Conservation (phyloP, 2,888 invertebrate species). For the Hanleya hanleyi region DNA sequence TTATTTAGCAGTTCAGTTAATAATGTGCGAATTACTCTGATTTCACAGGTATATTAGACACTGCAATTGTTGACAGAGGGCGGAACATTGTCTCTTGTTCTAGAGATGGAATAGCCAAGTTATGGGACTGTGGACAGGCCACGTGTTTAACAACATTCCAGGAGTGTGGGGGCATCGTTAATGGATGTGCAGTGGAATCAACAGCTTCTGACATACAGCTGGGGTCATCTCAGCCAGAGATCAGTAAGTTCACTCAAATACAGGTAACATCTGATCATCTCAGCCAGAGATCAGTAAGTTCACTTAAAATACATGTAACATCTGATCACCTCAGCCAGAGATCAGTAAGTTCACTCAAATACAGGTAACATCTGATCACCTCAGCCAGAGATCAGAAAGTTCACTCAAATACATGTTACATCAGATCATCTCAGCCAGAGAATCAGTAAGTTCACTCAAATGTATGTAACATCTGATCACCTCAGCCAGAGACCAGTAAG, state of each 20-base stretch:
- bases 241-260: background rate
- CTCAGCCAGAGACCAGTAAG: too few species aligned
- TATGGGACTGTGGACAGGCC: conserved; percentile 82
- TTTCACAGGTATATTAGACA: conserved; percentile 77
- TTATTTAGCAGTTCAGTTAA: too few species aligned
- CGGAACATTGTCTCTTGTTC: conserved; percentile 82
- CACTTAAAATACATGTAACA: too few species aligned
- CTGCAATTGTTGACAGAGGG: conserved; percentile 80
- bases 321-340: conserved; percentile 46
- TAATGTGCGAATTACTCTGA: too few species aligned
- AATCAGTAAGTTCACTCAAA: background rate
- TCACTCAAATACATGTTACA: too few species aligned
- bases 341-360: background rate
- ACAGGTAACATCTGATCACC: too few species aligned
- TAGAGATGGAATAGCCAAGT: conserved; percentile 81
- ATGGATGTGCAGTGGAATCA: conserved; percentile 77
- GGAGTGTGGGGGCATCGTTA: conserved; percentile 77
- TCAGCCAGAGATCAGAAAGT: too few species aligned
- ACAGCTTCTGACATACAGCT: conserved; percentile 69
- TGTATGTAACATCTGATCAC: too few species aligned
- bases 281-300: too few species aligned
- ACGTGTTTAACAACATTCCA: conserved; percentile 77
- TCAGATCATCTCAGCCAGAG: conserved; percentile 46
- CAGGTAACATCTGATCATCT: too few species aligned
- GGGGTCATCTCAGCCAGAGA: conserved; percentile 49